Evolutionary conservation across 2,888 invertebrate species (phyloP).

Genomic region (Noctua pronuba): DNA sequence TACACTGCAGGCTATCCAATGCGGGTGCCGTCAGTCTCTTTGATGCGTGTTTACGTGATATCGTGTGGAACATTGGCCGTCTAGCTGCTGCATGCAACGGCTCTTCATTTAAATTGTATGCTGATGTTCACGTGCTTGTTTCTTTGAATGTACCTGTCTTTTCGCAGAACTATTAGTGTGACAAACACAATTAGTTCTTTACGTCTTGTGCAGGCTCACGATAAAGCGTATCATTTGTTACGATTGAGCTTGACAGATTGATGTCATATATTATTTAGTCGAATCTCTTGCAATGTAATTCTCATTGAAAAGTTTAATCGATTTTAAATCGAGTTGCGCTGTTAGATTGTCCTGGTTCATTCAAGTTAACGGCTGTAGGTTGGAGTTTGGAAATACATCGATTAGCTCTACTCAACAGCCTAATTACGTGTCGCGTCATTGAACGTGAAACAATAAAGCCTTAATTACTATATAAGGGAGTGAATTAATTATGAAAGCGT

Average conservation of each 20-base stretch:
- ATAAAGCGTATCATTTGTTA: slow-evolving; percentile 17
- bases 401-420: slow-evolving; percentile 44
- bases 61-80: slow-evolving; percentile 45
- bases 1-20: slow-evolving; percentile 64
- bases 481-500: slow-evolving; percentile 31
- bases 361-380: slow-evolving; percentile 45
- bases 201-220: not conserved
- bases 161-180: slow-evolving; percentile 15
- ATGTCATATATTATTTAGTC: slow-evolving; percentile 10
- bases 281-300: slow-evolving; percentile 23
- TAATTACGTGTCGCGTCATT: slow-evolving; percentile 55
- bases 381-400: slow-evolving; percentile 51
- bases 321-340: slow-evolving; percentile 51
- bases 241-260: slow-evolving; percentile 26
- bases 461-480: slow-evolving; percentile 46
- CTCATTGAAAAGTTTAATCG: slow-evolving; percentile 52
- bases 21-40: slow-evolving; percentile 65
- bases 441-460: slow-evolving; percentile 45
- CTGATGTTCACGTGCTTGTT: slow-evolving; percentile 38
- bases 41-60: slow-evolving; percentile 62
- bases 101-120: slow-evolving; percentile 53
- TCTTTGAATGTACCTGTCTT: slow-evolving; percentile 20
- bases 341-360: slow-evolving; percentile 46
- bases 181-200: not conserved
- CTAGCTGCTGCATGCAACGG: slow-evolving; percentile 44